Evolutionary conservation across 2,113 vertebrate genomes (phyloP), one percentile per base, ranked within the genome.

Genomic region (Caranx ignobilis): DNA sequence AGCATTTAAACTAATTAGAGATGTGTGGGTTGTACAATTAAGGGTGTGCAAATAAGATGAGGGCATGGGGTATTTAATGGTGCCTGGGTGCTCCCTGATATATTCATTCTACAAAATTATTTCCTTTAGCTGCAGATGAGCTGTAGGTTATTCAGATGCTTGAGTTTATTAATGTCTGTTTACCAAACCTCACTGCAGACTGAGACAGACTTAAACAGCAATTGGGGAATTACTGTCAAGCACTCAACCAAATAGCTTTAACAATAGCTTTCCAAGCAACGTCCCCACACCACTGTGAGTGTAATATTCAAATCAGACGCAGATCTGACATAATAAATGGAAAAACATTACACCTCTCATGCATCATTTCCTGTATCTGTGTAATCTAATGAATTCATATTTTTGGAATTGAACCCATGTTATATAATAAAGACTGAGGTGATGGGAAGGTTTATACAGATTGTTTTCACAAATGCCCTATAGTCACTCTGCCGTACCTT

Each of bases 401-500:
- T 57, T 32, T 21, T 37, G 6, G 10, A 67, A 71, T 18, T 26
- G 57, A 63, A 52, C 31, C 15, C 45, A 56, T 56, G 31, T 73
- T 55, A 47, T 6, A 52, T 5, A 0, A 52, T 5, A 0, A 75
- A 78, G 56, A 75, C 15, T 56, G 39, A 62, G 9, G 19, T 34
- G 52, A 64, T 21, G 2, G 61, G 39, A n/a, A 26, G 18, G 6
- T 69, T 76, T 26, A 32, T 32, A 21, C 5, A 16, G 32, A n/a
- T 34, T 18, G 45, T 12, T 15, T 10, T 37, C 8, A 37, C 37
- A 31, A 61, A 41, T 16, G 5, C 68, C 15, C 31, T 19, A 11
- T 8, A 62, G 57, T 21, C 31, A 34, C 12, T 2, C 31, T 45
- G 0, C 19, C 9, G 37, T 91, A 98, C 97, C 98, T 99, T 99